These are phyloP conservation scores for Lutraria lutraria DNA, from an alignment of 2,888 invertebrate genomes.

Conservation along the genomic window DNA sequence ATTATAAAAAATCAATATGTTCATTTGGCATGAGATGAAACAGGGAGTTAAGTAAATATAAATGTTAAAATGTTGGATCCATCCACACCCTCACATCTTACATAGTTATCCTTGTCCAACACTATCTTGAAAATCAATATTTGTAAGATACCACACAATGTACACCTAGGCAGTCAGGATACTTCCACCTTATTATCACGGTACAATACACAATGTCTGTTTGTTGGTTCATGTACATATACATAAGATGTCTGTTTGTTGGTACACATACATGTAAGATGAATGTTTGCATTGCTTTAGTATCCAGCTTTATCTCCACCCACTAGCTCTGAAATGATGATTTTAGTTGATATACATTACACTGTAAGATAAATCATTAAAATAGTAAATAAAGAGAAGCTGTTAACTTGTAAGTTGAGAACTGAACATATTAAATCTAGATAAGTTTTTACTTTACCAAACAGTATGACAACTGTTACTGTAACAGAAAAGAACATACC, in stretches of 20 bases:
- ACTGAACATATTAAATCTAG: too few relatives aligned
- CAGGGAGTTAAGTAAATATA: neutral
- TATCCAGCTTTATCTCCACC: constrained; percentile 11
- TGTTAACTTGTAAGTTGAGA: too few relatives aligned
- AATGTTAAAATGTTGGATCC: neutral
- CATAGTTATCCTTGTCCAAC: neutral
- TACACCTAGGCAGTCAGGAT: neutral
- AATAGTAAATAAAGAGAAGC: neutral
- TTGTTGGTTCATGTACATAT: neutral
- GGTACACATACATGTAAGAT: neutral
- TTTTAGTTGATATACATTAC: neutral
- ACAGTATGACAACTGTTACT: too few relatives aligned
- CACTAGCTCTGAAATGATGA: constrained; percentile 19
- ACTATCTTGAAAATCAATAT: neutral
- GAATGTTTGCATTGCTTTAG: neutral
- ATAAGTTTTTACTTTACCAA: too few relatives aligned
- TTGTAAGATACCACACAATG: neutral
- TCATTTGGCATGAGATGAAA: constrained; percentile 24
- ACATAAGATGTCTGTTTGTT: neutral
- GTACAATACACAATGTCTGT: neutral
- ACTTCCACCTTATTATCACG: neutral
- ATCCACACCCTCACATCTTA: neutral
- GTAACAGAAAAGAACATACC: too few relatives aligned
- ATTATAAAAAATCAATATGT: neutral
- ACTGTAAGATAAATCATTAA: neutral